phyloP scores from a whole-genome alignment of 2,113 vertebrate genomes.

The Dicerorhinus sumatrensis region DNA sequence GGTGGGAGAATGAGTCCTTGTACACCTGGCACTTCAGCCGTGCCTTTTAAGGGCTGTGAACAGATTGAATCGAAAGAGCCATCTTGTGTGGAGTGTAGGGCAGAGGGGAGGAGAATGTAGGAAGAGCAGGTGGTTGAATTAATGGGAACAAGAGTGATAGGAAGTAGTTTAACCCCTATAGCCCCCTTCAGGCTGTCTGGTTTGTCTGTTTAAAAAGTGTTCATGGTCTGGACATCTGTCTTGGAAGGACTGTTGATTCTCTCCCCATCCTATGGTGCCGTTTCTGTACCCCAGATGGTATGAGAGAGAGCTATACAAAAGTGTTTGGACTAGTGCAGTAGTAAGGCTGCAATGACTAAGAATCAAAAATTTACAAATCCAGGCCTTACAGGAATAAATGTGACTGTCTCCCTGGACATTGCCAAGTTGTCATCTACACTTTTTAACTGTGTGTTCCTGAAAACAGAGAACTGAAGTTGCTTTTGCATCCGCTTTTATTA shows the following conservation, averaged over 20 bases:
- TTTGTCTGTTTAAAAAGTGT: not conserved
- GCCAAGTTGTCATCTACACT: not conserved
- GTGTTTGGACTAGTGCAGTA: not conserved
- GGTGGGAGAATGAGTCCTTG: not conserved
- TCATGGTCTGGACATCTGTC: not conserved
- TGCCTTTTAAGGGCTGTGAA: constrained; percentile 41
- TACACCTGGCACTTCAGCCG: not conserved
- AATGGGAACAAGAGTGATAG: not conserved
- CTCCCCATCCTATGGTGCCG: not conserved
- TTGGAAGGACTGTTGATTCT: not conserved
- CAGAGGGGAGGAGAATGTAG: not conserved
- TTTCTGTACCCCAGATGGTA: not conserved
- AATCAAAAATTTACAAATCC: not conserved
- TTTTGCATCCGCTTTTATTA: not conserved
- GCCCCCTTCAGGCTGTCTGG: not conserved
- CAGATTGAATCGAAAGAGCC: not conserved
- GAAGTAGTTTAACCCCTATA: not conserved
- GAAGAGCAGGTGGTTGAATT: not conserved
- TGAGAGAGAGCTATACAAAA: not conserved
- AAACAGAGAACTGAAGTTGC: not conserved
- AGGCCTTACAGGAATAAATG: not conserved
- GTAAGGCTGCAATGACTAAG: not conserved
- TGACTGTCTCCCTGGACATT: not conserved
- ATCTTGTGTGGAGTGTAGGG: not conserved
- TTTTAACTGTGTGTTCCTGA: not conserved